Conservation (phyloP, 2,888 invertebrate species). For the Idaea biselata region DNA sequence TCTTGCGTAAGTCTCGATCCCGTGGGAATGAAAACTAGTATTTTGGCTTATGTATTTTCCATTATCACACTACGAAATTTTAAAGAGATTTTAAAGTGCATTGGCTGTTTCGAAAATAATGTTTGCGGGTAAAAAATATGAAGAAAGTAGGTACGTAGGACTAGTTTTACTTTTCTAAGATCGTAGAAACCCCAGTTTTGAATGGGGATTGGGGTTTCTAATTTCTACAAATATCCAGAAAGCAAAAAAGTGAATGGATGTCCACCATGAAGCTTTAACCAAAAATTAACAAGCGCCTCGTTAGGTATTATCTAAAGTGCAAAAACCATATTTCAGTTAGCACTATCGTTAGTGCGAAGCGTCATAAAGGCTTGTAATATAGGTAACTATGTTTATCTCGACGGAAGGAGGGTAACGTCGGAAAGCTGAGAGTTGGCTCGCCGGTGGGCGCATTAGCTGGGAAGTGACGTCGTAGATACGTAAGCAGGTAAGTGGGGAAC, state of each 20-base stretch:
- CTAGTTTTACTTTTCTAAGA: too few species aligned
- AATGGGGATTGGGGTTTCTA: too few species aligned
- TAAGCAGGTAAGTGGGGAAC: background rate
- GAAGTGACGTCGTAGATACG: constrained; percentile 24
- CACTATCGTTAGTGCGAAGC: constrained; percentile 14
- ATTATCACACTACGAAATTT: too few species aligned
- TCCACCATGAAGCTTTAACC: background rate
- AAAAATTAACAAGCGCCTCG: background rate
- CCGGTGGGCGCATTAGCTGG: constrained; percentile 28
- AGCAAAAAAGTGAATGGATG: background rate
- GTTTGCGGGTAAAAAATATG: too few species aligned
- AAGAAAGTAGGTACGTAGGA: too few species aligned
- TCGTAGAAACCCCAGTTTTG: too few species aligned
- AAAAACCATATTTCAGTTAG: constrained; percentile 3
- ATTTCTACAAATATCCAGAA: too few species aligned
- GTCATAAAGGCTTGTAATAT: constrained; percentile 17
- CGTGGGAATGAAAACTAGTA: too few species aligned
- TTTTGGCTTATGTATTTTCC: too few species aligned
- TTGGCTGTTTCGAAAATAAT: too few species aligned
- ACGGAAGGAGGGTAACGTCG: constrained; percentile 15
- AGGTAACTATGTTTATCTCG: constrained; percentile 16
- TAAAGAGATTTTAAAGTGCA: too few species aligned
- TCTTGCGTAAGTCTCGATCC: too few species aligned
- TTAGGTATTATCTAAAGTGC: background rate
- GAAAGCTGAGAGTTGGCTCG: constrained; percentile 26